These are phyloP conservation scores for Otolemur crassicaudatus DNA, from an alignment of 2,797 vertebrate species.

Conservation along the genomic window DNA sequence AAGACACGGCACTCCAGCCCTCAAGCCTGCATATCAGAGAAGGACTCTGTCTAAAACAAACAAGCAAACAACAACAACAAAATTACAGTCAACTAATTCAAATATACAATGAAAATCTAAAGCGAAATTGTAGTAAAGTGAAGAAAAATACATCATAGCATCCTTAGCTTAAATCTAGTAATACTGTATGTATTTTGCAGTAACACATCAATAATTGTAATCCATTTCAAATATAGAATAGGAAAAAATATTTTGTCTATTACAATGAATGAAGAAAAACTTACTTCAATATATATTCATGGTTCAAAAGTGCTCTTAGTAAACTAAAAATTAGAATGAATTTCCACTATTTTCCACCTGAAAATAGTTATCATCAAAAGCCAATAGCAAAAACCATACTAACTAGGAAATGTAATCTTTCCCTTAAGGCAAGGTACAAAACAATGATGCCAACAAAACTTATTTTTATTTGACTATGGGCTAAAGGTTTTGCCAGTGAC, in stretches of 20 bases:
- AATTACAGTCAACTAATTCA: too few species aligned
- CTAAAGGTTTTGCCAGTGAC: not conserved
- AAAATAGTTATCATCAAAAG: not conserved
- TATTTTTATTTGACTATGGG: not conserved
- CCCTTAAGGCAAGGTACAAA: not conserved
- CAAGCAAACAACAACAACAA: too few species aligned
- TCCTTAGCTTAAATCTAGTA: not conserved
- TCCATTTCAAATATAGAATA: not conserved
- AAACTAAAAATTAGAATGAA: slow-evolving; percentile 15
- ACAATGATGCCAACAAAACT: not conserved
- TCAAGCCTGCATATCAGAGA: too few species aligned
- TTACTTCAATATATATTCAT: not conserved
- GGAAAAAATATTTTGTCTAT: not conserved
- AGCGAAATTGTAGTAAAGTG: not conserved
- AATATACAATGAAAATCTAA: not conserved
- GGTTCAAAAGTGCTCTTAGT: not conserved
- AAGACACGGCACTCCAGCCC: too few species aligned
- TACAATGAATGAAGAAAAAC: not conserved
- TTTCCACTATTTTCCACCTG: not conserved
- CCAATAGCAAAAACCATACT: not conserved
- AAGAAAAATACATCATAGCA: not conserved
- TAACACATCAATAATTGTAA: slow-evolving; percentile 15
- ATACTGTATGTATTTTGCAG: not conserved
- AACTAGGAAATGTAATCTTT: not conserved
- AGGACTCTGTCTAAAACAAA: too few species aligned